These are phyloP conservation scores for Gnathonemus longibarbis DNA, from an alignment of 2,113 vertebrate species.

Conservation along the genomic window DNA sequence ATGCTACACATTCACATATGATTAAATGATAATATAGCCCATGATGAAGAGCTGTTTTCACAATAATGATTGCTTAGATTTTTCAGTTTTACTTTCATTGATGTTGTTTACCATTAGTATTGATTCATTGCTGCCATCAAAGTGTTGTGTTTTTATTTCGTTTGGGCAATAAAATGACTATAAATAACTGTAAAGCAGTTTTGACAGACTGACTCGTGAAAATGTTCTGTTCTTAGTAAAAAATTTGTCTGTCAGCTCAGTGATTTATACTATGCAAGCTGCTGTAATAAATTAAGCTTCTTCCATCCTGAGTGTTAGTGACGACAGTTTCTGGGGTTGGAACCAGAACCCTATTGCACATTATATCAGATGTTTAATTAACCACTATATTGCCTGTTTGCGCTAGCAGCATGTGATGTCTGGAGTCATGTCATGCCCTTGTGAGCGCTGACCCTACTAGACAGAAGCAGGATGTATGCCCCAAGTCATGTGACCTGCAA, in stretches of 20 bases:
- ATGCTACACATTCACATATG: not conserved
- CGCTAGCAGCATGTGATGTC: not conserved
- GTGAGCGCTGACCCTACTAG: not conserved
- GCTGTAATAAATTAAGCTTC: not conserved
- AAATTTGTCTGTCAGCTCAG: not conserved
- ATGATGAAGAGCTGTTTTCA: not conserved
- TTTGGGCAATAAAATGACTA: not conserved
- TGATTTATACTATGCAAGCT: not conserved
- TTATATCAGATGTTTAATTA: not conserved
- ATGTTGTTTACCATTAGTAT: not conserved
- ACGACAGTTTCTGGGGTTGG: not conserved
- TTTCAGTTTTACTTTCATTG: not conserved
- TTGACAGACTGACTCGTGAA: not conserved
- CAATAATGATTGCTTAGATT: not conserved
- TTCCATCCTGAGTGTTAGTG: not conserved
- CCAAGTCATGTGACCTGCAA: not conserved
- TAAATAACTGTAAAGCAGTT: not conserved
- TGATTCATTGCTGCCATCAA: not conserved
- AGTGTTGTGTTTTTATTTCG: not conserved
- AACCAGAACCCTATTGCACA: not conserved
- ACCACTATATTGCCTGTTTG: not conserved
- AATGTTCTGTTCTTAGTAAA: not conserved
- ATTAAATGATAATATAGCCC: not conserved
- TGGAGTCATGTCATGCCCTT: not conserved
- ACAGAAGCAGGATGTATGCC: not conserved